phyloP scores from a whole-genome alignment of 2,888 invertebrate genomes.

The Apantesis nais region DNA sequence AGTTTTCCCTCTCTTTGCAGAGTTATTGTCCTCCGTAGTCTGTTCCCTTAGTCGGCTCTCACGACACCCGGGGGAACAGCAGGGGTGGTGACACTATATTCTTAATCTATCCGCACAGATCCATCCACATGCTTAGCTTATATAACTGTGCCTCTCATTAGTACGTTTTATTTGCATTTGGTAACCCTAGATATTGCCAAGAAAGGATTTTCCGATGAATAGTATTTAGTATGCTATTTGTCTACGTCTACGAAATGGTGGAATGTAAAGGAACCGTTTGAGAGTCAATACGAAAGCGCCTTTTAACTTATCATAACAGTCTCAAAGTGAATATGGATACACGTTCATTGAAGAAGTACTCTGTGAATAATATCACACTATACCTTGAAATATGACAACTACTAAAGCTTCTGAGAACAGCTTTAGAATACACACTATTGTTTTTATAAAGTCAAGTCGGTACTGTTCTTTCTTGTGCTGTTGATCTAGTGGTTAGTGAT shows the following conservation, averaged over 20 bases:
- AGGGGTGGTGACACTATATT: too few species aligned
- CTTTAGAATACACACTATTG: neutral
- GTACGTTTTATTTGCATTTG: neutral
- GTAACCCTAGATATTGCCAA: neutral
- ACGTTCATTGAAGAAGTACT: slow-evolving; percentile 4
- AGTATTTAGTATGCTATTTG: slow-evolving; percentile 13
- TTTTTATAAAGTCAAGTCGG: neutral
- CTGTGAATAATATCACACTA: neutral
- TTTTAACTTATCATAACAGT: slow-evolving; percentile 29
- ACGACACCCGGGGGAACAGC: too few species aligned
- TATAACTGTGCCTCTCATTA: too few species aligned
- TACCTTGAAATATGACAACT: neutral
- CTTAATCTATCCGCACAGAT: too few species aligned
- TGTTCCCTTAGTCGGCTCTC: too few species aligned
- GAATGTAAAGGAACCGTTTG: slow-evolving; percentile 25
- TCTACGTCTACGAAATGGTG: slow-evolving; percentile 23
- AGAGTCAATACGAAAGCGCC: slow-evolving; percentile 23
- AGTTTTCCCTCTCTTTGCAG: too few species aligned
- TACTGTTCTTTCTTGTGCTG: neutral
- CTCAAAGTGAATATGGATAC: slow-evolving; percentile 37
- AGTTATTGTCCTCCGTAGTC: too few species aligned
- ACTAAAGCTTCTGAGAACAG: too few species aligned
- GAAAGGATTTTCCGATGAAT: slow-evolving; percentile 14
- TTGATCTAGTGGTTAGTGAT: too few species aligned
- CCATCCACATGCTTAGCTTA: too few species aligned